Percentiles rank a stretch among this genome's conserved stretches.
Evolutionary conservation across 2,113 vertebrate genomes (phyloP).

Genomic region (Amphiprion ocellaris): DNA sequence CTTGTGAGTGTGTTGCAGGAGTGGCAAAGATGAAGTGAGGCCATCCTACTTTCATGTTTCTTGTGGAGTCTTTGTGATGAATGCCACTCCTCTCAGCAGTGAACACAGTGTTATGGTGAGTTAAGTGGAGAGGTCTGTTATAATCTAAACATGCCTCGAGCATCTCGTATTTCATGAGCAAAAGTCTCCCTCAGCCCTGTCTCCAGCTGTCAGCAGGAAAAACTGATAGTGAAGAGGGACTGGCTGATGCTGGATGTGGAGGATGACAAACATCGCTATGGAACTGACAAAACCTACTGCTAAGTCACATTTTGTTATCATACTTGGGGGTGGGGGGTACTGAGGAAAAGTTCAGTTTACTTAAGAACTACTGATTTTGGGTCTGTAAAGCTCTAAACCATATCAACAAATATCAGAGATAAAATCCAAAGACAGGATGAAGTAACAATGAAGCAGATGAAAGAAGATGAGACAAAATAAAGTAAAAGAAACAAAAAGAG

Average conservation of each 20-base stretch:
- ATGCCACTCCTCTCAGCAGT: slow-evolving; percentile 56
- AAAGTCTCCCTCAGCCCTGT: slow-evolving; percentile 54
- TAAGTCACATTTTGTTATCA: slow-evolving; percentile 43
- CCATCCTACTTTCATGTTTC: slow-evolving; percentile 50
- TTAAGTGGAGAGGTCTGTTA: slow-evolving; percentile 73
- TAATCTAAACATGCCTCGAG: slow-evolving; percentile 73
- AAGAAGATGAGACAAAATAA: neutral
- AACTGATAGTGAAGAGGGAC: slow-evolving; percentile 48
- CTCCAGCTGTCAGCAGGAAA: slow-evolving; percentile 66
- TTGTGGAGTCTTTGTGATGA: slow-evolving; percentile 60
- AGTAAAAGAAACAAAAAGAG: slow-evolving; percentile 2
- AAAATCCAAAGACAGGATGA: neutral
- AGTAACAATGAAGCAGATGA: neutral
- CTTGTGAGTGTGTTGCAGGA: neutral
- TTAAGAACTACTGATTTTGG: slow-evolving; percentile 11
- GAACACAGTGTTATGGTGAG: slow-evolving; percentile 51
- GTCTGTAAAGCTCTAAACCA: neutral
- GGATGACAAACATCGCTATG: slow-evolving; percentile 24
- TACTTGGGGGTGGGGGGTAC: neutral
- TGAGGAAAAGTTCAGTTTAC: slow-evolving; percentile 24
- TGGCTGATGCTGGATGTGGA: slow-evolving; percentile 29
- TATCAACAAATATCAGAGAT: slow-evolving; percentile 1
- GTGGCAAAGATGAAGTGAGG: slow-evolving; percentile 25
- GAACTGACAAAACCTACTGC: slow-evolving; percentile 6
- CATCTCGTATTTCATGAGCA: slow-evolving; percentile 74